phyloP scores from a whole-genome alignment of 2,888 invertebrate species.

The Theretra japonica region DNA sequence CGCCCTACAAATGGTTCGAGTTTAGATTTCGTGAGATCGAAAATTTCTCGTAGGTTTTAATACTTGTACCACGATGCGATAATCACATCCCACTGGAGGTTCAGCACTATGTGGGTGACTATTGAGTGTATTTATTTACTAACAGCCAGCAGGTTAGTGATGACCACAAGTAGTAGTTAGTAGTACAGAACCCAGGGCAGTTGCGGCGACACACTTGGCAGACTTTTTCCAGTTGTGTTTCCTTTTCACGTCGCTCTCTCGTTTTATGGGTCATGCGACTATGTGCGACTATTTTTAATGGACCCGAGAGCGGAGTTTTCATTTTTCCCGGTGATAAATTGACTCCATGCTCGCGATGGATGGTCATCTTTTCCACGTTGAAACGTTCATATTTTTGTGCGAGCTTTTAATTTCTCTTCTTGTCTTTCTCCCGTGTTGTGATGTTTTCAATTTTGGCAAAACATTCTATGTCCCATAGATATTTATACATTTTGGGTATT shows the following conservation, averaged over 20 bases:
- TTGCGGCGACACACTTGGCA: constrained; percentile 40
- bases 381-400: constrained; percentile 61
- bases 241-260: constrained; percentile 78
- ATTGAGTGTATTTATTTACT: too few species aligned
- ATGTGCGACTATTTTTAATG: constrained; percentile 84
- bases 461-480: not conserved
- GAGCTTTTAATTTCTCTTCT: constrained; percentile 46
- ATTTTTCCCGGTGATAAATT: constrained; percentile 82
- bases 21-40: too few species aligned
- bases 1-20: too few species aligned
- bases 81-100: too few species aligned
- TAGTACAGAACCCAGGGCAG: constrained; percentile 47
- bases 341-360: constrained; percentile 78
- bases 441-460: constrained; percentile 34
- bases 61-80: too few species aligned
- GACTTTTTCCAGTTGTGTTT: constrained; percentile 76
- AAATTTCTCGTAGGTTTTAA: too few species aligned
- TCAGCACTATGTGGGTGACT: too few species aligned
- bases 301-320: constrained; percentile 73
- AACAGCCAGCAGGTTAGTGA: not conserved
- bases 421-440: constrained; percentile 29
- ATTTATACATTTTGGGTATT: not conserved
- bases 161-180: not conserved
- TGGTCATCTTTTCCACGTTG: constrained; percentile 72
- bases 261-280: constrained; percentile 84